These are phyloP conservation scores for Florisuga fusca DNA, from an alignment of 2,797 vertebrate species.

Conservation along the genomic window DNA sequence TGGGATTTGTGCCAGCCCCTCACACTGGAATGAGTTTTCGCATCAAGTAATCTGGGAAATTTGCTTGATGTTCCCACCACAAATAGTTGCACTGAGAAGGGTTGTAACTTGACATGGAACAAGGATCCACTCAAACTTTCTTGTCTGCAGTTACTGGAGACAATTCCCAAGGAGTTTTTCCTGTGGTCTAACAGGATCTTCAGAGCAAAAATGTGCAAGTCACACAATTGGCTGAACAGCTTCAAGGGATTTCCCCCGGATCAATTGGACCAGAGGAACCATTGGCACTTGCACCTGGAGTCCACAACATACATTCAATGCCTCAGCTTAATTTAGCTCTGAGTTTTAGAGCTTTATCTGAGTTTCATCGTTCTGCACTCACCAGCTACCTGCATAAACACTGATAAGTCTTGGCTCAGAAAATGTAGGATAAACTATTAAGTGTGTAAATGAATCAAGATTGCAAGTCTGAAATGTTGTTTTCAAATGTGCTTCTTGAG, in stretches of 20 bases:
- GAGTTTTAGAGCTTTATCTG: neutral
- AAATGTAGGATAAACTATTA: neutral
- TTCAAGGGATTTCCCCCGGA: neutral
- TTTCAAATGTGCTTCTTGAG: neutral
- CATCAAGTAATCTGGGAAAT: neutral
- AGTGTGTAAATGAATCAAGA: neutral
- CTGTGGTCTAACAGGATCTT: neutral
- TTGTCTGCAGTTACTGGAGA: neutral
- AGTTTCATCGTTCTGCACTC: neutral
- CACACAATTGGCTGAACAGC: neutral
- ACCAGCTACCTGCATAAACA: neutral
- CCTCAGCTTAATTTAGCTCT: neutral
- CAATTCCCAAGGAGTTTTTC: neutral
- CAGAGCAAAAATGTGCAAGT: neutral
- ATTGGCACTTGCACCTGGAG: neutral
- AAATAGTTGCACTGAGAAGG: neutral
- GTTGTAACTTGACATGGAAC: neutral
- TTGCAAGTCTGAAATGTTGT: neutral
- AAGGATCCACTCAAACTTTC: neutral
- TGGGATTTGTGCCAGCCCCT: neutral
- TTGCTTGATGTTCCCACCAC: neutral
- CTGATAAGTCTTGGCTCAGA: neutral
- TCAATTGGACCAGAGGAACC: neutral
- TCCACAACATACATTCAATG: accelerated
- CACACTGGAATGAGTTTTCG: neutral